These are phyloP conservation scores for Tenthredo distinguenda DNA, from an alignment of 2,888 invertebrate species.

Conservation along the genomic window DNA sequence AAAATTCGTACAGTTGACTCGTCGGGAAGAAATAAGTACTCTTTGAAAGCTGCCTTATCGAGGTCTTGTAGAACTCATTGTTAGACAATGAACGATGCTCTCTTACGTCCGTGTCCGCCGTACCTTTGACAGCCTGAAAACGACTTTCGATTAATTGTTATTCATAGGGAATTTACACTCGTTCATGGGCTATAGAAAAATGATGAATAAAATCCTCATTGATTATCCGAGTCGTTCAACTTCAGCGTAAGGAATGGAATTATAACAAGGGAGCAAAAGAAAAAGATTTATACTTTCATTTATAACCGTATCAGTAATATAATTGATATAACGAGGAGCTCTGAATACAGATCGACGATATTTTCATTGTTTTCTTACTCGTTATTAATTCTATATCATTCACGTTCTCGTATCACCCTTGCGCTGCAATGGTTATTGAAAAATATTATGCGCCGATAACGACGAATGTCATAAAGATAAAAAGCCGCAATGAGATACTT, in stretches of 20 bases:
- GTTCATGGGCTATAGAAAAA: too few species aligned
- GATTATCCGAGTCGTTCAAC: not conserved
- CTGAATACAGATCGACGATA: not conserved
- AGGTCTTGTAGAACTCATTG: constrained; percentile 81
- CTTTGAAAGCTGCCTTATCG: constrained; percentile 81
- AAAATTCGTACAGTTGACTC: constrained; percentile 78
- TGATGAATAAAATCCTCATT: not conserved
- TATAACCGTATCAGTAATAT: not conserved
- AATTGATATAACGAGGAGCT: not conserved
- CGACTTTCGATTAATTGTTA: not conserved
- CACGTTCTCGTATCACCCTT: not conserved
- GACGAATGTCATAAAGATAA: not conserved
- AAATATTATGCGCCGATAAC: not conserved
- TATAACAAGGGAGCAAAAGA: not conserved
- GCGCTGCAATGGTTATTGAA: not conserved
- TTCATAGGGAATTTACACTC: not conserved
- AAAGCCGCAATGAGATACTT: not conserved
- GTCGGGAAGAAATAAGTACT: constrained; percentile 83
- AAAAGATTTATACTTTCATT: not conserved
- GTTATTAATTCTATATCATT: not conserved
- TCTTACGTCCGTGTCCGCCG: constrained; percentile 74
- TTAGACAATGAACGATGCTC: constrained; percentile 81
- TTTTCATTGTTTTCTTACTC: not conserved
- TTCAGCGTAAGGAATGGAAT: not conserved
- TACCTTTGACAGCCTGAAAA: not conserved